phyloP scores from a whole-genome alignment of 2,797 vertebrate species.

The Halcyon smyrnensis region DNA sequence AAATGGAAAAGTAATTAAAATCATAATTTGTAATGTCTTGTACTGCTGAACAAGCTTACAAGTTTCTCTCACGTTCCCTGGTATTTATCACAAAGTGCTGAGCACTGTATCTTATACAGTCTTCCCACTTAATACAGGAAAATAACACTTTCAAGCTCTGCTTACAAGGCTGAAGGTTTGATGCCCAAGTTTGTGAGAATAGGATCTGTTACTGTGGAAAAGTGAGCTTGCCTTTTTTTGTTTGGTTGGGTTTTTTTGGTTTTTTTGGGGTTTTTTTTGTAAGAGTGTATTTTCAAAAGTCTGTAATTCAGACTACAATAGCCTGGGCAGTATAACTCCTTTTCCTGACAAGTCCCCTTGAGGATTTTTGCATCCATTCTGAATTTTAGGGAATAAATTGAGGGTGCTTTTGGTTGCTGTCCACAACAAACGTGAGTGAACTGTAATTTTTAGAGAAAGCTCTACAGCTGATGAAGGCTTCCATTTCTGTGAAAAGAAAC shows the following conservation, averaged over 20 bases:
- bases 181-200: not conserved
- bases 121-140: not conserved
- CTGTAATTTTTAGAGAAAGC: not conserved
- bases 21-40: not conserved
- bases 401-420: not conserved
- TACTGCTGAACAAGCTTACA: not conserved
- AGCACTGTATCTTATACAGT: not conserved
- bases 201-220: not conserved
- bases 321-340: not conserved
- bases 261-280: not conserved
- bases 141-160: not conserved
- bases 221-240: not conserved
- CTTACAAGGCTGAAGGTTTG: not conserved
- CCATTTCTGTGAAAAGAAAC: not conserved
- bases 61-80: not conserved
- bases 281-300: not conserved
- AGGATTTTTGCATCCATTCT: not conserved
- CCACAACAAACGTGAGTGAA: rapidly evolving
- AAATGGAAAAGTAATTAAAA: not conserved
- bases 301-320: not conserved
- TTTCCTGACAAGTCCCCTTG: not conserved
- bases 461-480: not conserved
- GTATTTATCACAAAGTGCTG: not conserved
- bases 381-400: not conserved
- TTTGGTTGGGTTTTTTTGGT: no score